A percentile compares a stretch with the other conserved stretches of the same genome.
Evolutionary conservation across 2,888 invertebrate genomes (phyloP).

Genomic region (Arctia plantaginis): DNA sequence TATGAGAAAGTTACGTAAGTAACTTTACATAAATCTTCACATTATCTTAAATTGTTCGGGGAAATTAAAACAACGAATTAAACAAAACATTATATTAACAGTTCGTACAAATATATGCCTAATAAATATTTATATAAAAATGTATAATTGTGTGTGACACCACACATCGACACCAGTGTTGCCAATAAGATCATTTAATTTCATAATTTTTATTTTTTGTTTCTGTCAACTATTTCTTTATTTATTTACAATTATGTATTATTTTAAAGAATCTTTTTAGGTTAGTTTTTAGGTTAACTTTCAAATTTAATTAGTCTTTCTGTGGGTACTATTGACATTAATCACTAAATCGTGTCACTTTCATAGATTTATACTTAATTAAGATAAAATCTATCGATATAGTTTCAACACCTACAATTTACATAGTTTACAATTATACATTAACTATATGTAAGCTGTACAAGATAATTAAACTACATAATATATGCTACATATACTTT

Average conservation of each 20-base stretch:
- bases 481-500: conserved; percentile 9
- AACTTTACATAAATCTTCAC: no score
- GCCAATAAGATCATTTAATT: conserved; percentile 7
- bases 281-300: background rate
- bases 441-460: conserved; percentile 10
- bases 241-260: conserved; percentile 14
- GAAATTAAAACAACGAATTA: conserved; percentile 40
- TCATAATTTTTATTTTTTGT: background rate
- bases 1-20: no score
- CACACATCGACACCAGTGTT: background rate
- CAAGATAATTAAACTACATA: conserved; percentile 13
- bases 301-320: background rate
- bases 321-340: conserved; percentile 4
- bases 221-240: background rate
- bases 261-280: conserved; percentile 1
- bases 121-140: conserved; percentile 41
- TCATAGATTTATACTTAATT: conserved; percentile 15
- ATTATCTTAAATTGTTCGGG: background rate
- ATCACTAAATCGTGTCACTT: background rate
- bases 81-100: conserved; percentile 66
- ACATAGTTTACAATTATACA: conserved; percentile 16
- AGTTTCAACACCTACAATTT: conserved; percentile 30
- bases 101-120: conserved; percentile 46
- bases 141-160: conserved; percentile 17
- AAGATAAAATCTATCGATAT: conserved; percentile 10